Evolutionary conservation across 2,888 invertebrate genomes (phyloP), one percentile per base, ranked within the genome.

Genomic region (Aleiodes alternator): DNA sequence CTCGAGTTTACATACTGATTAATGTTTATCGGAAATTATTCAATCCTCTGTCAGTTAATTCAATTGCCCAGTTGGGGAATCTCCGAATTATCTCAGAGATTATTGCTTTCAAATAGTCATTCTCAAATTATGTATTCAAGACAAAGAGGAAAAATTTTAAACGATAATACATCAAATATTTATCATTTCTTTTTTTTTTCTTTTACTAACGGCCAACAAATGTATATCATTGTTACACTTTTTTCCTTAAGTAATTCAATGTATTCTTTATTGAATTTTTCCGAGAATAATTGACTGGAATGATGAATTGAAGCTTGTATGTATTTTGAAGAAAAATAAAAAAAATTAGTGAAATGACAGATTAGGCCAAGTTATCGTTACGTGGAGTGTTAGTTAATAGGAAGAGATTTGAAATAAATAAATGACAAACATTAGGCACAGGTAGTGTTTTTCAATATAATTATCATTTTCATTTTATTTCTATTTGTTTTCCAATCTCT

Each of bases 361-460:
- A 4, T 64, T 64, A 64, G 64, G 64, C 64, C 64, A 64, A 48
- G 23, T 64, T 64, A 53, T 53, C n/a, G 53, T 53, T 14, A 64
- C 43, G 48, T 48, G 16, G 64, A 64, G 48, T 16, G 53, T 59
- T 59, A 34, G 34, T 59, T 34, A 59, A 64, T 48, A 74, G 61
- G 61, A 61, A 77, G 76, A 78, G 66, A 64, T 48, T 53, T 64
- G 12, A 79, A 80, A 82, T 79, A 81, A 82, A 80, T 82, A 83
- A 76, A 80, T 81, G 81, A 81, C 76, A 82, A 82, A 84, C 84
- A 83, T 85, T 84, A 87, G 87, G 87, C 87, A 87, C 87, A 85
- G 85, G 83, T 83, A 87, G 85, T 83, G 83, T 84, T 84, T 78
- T 71, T 78, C 72, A 56, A 51, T 66, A 56, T 71, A 64, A 68